phyloP scores from a whole-genome alignment of 2,797 vertebrate genomes.

The Scolopax bukidnonensis region DNA sequence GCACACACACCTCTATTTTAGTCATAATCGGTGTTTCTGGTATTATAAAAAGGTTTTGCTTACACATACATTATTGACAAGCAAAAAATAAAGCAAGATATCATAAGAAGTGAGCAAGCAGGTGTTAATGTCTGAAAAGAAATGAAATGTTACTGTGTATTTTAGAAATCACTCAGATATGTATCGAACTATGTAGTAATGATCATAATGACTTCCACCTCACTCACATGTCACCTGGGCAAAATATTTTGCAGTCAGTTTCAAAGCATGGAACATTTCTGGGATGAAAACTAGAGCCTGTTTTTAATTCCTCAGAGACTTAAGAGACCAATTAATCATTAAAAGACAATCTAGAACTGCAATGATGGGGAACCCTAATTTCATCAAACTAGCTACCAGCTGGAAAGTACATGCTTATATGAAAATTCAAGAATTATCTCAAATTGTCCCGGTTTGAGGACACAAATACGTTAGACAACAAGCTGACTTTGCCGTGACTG shows the following conservation, averaged over 20 bases:
- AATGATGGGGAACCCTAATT: background rate
- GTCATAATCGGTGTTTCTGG: background rate
- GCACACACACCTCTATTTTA: background rate
- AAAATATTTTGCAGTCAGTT: background rate
- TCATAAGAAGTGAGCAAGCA: background rate
- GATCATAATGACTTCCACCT: background rate
- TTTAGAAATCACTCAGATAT: background rate
- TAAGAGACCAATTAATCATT: background rate
- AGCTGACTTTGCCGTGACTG: background rate
- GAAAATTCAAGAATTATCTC: background rate
- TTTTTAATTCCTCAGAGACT: background rate
- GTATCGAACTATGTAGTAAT: background rate
- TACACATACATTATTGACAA: background rate
- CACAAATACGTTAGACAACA: background rate
- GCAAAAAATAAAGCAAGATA: background rate
- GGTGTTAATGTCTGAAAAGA: background rate
- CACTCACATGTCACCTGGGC: background rate
- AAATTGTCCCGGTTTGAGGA: background rate
- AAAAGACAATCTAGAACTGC: background rate
- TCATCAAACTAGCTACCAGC: background rate
- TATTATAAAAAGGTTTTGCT: background rate
- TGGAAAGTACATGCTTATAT: background rate
- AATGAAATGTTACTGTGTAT: background rate
- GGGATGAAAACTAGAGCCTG: background rate
- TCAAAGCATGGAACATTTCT: background rate